Base-by-base conservation (phyloP, 2,113 vertebrate genomes). In the Misgurnus anguillicaudatus region DNA sequence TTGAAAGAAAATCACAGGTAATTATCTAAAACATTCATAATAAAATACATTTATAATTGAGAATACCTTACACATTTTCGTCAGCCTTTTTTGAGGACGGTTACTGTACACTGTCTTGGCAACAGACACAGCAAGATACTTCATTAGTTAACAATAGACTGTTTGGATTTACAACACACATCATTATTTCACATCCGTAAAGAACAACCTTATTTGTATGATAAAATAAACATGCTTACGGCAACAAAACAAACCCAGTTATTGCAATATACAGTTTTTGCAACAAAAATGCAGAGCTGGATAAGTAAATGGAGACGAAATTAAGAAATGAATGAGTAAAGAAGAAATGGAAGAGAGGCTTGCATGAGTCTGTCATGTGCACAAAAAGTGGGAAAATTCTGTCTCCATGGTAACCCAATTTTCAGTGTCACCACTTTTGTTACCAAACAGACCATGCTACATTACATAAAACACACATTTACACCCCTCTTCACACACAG, bases 351-450 rank as follows among this genome's bases (percentile, higher is more conserved):
- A 64, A 38, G 31, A 64, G 61, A 75, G 73, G 61, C 64, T 76
- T 64, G 73, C 60, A 51, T 9, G 60, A 48, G 60, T 64, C 42
- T 75, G 60, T 75, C 58, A 75, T 63, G 73, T 58, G 53, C 89
- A 84, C 80, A 86, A 85, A 64, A 91, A 90, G 87, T 89, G 87
- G 88, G 85, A 87, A 88, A 89, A 86, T 86, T 88, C 84, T 86
- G 90, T 91, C 86, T 87, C 90, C 89, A 91, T 91, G 88, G 90
- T 87, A 89, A 92, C 90, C 82, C 85, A 86, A 84, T 91, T 90
- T 88, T 88, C 84, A 82, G 85, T 85, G 86, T 87, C 83, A 85
- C 86, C 83, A 86, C 82, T 87, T 89, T 82, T 84, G 85, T 85
- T 80, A 84, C 80, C 83, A 83, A 78, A 87, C 75, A 85, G 75